A percentile compares a stretch with the other conserved stretches of the same genome.
These are phyloP conservation scores for Esox lucius DNA, from an alignment of 2,797 vertebrate species.

Conservation along the genomic window DNA sequence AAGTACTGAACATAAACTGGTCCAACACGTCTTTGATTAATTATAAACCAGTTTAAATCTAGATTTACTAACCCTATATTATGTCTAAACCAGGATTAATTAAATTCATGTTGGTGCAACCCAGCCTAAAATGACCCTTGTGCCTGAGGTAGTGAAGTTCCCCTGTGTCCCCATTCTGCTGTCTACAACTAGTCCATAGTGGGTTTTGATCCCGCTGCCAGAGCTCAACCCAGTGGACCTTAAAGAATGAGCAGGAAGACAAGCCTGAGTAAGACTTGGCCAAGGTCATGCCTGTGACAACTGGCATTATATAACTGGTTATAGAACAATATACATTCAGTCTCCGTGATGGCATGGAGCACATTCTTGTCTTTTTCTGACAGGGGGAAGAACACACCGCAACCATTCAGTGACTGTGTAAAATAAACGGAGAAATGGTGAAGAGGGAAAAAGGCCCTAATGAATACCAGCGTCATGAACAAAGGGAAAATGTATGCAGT, in stretches of 20 bases:
- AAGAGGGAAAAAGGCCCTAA: slow-evolving; percentile 60
- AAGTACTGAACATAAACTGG: too few species aligned
- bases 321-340: slow-evolving; percentile 71
- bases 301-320: slow-evolving; percentile 52
- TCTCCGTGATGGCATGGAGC: slow-evolving; percentile 57
- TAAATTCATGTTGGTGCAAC: too few species aligned
- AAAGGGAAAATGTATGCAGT: slow-evolving; percentile 54
- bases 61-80: too few species aligned
- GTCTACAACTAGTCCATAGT: background rate
- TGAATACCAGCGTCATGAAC: slow-evolving; percentile 64
- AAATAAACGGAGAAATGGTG: slow-evolving; percentile 66
- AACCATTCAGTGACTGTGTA: slow-evolving; percentile 64
- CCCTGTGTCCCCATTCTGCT: background rate
- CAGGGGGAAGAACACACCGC: slow-evolving; percentile 53
- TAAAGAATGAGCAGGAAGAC: slow-evolving; percentile 39
- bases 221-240: slow-evolving; percentile 58
- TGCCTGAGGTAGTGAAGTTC: too few species aligned
- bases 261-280: slow-evolving; percentile 46
- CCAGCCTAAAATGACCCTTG: slow-evolving; percentile 27
- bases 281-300: slow-evolving; percentile 65
- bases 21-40: too few species aligned
- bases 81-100: too few species aligned
- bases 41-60: too few species aligned
- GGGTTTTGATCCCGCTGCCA: slow-evolving; percentile 46
- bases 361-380: slow-evolving; percentile 52